Evolutionary conservation across 2,888 invertebrate species (phyloP).

Genomic region (Slavum lentiscoides): DNA sequence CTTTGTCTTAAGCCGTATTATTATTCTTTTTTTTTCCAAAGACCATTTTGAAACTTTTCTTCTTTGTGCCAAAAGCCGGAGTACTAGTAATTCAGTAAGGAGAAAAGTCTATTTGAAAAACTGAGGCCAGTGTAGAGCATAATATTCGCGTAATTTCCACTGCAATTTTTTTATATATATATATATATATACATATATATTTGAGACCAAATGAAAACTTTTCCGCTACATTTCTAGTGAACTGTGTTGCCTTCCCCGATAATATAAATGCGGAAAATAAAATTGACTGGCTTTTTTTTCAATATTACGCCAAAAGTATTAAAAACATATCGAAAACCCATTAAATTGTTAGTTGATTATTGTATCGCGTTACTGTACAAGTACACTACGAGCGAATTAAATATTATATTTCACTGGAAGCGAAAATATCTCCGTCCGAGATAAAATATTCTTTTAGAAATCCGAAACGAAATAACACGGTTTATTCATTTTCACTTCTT

Average conservation of each 20-base stretch:
- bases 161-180: not conserved
- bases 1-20: conserved; percentile 6
- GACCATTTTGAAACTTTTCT: conserved; percentile 16
- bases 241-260: too few species aligned
- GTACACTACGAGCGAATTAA: too few species aligned
- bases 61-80: not conserved
- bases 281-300: too few species aligned
- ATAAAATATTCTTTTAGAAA: not conserved
- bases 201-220: not conserved
- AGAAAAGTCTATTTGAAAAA: not conserved
- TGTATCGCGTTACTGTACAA: not conserved
- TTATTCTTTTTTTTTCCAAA: not conserved
- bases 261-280: too few species aligned
- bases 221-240: too few species aligned
- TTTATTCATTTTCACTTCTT: conserved; percentile 21
- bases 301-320: too few species aligned
- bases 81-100: conserved; percentile 3
- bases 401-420: not conserved
- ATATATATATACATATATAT: not conserved
- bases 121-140: not conserved
- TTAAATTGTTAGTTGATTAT: not conserved
- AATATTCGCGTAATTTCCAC: conserved; percentile 1
- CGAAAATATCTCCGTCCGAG: not conserved
- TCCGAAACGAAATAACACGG: not conserved
- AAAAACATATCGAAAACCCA: not conserved